A percentile compares a stretch with the other conserved stretches of the same genome.
phyloP scores from a whole-genome alignment of 2,797 vertebrate genomes.

The Phataginus tetradactyla region DNA sequence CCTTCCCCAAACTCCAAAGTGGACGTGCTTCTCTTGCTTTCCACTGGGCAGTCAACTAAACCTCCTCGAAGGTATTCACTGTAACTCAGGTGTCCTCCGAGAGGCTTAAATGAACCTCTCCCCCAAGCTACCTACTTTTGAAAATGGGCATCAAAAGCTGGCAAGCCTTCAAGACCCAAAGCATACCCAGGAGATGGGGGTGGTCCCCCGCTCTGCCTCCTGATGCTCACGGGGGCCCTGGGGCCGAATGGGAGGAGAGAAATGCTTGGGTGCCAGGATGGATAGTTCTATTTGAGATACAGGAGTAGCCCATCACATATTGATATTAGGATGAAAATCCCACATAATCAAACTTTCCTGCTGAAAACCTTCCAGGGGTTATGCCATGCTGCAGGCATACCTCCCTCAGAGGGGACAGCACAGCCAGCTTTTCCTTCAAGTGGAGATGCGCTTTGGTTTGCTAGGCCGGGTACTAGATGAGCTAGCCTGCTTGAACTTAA shows the following conservation, averaged over 20 bases:
- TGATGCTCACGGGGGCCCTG: not conserved
- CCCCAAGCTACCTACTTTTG: not conserved
- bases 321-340: not conserved
- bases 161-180: not conserved
- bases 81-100: not conserved
- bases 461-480: not conserved
- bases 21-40: not conserved
- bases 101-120: not conserved
- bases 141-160: not conserved
- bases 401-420: not conserved
- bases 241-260: not conserved
- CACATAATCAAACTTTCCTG: not conserved
- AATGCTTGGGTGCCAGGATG: not conserved
- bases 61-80: not conserved
- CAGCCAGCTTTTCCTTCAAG: not conserved
- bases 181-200: not conserved
- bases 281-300: not conserved
- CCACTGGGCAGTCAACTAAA: not conserved
- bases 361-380: not conserved
- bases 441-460: not conserved
- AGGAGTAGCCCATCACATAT: not conserved
- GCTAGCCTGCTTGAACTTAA: not conserved
- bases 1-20: not conserved
- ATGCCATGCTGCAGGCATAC: not conserved
- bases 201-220: not conserved